phyloP scores from a whole-genome alignment of 2,113 vertebrate genomes.

The Prunella fulvescens region DNA sequence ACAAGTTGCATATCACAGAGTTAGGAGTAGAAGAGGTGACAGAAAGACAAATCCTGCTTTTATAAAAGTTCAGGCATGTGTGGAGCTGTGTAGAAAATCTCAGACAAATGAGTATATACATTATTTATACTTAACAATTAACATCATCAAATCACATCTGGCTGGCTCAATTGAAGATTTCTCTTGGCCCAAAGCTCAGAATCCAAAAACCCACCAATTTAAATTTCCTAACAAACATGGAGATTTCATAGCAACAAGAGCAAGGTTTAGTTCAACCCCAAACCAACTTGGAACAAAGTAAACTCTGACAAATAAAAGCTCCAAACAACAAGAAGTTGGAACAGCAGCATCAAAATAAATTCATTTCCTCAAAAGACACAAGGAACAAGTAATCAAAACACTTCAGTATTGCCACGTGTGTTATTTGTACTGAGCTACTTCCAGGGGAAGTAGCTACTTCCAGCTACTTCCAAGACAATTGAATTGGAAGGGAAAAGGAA shows the following conservation, averaged over 20 bases:
- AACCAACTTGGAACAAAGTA: constrained; percentile 10
- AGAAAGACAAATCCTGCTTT: constrained; percentile 41
- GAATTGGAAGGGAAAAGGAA: constrained; percentile 34
- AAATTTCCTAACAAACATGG: neutral
- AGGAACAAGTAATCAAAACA: constrained; percentile 72
- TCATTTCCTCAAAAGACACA: constrained; percentile 63
- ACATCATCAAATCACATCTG: neutral
- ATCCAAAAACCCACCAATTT: neutral
- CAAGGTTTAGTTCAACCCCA: constrained; percentile 26
- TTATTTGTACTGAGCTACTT: constrained; percentile 65
- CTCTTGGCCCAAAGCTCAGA: constrained; percentile 32
- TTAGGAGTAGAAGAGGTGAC: constrained; percentile 7
- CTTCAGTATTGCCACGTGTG: constrained; percentile 74
- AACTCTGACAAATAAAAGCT: constrained; percentile 41
- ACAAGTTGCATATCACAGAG: constrained; percentile 60
- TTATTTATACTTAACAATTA: constrained; percentile 53
- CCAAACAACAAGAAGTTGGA: constrained; percentile 72
- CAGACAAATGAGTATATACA: constrained; percentile 70
- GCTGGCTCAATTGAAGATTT: neutral
- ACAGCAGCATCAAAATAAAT: constrained; percentile 74
- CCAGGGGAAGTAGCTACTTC: constrained; percentile 55
- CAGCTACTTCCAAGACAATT: constrained; percentile 56
- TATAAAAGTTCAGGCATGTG: constrained; percentile 60
- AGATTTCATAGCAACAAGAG: constrained; percentile 26
- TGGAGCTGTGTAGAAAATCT: constrained; percentile 70